A percentile compares a stretch with the other conserved stretches of the same genome.
phyloP scores from a whole-genome alignment of 2,888 invertebrate genomes.

The Cataglyphis albicans region DNA sequence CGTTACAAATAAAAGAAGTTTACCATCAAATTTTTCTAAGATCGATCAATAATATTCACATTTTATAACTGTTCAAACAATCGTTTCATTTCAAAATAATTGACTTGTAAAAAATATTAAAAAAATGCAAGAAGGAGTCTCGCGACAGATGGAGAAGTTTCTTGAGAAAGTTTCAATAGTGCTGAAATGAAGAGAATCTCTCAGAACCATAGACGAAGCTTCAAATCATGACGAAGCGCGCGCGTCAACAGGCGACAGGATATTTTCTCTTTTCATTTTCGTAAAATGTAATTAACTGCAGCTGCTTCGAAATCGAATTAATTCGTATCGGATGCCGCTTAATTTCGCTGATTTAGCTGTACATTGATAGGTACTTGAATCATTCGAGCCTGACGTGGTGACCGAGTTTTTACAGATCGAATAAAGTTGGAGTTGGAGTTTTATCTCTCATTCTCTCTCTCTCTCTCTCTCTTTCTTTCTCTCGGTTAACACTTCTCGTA shows the following conservation, averaged over 20 bases:
- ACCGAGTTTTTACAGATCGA: slow-evolving; percentile 28
- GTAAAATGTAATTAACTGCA: slow-evolving; percentile 24
- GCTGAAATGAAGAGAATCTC: slow-evolving; percentile 28
- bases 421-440: background rate
- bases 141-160: background rate
- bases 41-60: background rate
- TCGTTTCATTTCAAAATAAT: background rate
- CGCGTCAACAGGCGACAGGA: slow-evolving; percentile 55
- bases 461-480: slow-evolving; percentile 1
- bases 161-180: background rate
- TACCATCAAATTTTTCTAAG: background rate
- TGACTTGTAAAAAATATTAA: background rate
- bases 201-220: background rate
- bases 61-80: background rate
- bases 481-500: background rate
- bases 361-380: slow-evolving; percentile 19
- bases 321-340: slow-evolving; percentile 40
- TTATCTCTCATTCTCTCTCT: background rate
- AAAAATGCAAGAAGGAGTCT: slow-evolving; percentile 27
- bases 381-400: slow-evolving; percentile 2
- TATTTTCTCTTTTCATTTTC: slow-evolving; percentile 28
- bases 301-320: slow-evolving; percentile 37
- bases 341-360: slow-evolving; percentile 13
- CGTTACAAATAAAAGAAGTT: background rate
- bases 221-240: slow-evolving; percentile 53